Percentiles rank a stretch among this genome's conserved stretches.
These are phyloP conservation scores for Papilio xuthus DNA, from an alignment of 1,140 invertebrate species.

Conservation along the genomic window DNA sequence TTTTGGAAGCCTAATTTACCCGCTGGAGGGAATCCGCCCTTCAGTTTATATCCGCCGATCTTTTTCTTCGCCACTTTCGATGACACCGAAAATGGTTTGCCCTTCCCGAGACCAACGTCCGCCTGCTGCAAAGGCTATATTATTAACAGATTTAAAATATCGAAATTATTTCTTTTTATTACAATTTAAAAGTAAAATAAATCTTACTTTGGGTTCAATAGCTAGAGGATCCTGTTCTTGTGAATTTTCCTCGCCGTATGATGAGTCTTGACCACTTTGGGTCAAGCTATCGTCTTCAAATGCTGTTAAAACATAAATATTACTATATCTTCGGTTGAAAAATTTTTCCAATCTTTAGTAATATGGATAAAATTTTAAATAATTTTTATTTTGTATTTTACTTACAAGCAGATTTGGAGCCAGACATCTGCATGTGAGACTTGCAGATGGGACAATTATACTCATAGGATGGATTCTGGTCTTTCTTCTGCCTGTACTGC, in stretches of 20 bases:
- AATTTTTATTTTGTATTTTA: conserved; percentile 46
- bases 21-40: conserved; percentile 84
- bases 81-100: conserved; percentile 88
- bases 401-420: conserved; percentile 86
- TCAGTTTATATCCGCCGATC: conserved; percentile 83
- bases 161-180: not conserved
- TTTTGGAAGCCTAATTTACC: conserved; percentile 88
- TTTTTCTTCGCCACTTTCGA: conserved; percentile 90
- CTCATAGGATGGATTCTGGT: conserved; percentile 91
- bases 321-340: not conserved
- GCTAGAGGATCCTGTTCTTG: conserved; percentile 84
- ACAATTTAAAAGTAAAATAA: not conserved
- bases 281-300: conserved; percentile 84
- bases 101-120: conserved; percentile 87
- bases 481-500: conserved; percentile 90
- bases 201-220: conserved; percentile 82
- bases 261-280: conserved; percentile 87
- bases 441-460: conserved; percentile 95
- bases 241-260: conserved; percentile 82
- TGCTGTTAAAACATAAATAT: conserved; percentile 67
- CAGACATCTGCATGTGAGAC: conserved; percentile 80
- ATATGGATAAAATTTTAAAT: conserved; percentile 7
- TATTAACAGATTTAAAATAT: conserved; percentile 14
- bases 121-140: conserved; percentile 56
- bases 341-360: not conserved